Evolutionary conservation across 2,113 vertebrate genomes (phyloP).

Genomic region (Emydura subglobosa): DNA sequence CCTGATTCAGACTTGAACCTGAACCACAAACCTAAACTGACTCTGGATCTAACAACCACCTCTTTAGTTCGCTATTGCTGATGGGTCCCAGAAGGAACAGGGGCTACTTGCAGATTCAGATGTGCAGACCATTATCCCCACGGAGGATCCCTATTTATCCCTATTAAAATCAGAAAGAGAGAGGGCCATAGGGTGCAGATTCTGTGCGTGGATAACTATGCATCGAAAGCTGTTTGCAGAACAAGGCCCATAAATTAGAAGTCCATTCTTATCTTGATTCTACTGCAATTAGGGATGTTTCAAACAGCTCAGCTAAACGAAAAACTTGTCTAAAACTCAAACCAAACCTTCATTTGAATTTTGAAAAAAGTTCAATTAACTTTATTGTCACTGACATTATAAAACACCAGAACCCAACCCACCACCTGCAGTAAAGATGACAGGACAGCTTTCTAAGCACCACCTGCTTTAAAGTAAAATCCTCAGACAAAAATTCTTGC

Average conservation of each 20-base stretch:
- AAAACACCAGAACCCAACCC: not conserved
- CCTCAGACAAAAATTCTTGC: not conserved
- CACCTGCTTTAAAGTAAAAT: not conserved
- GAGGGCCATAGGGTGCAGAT: not conserved
- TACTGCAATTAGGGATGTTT: constrained; percentile 69
- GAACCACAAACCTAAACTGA: not conserved
- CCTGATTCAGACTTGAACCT: not conserved
- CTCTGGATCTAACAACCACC: not conserved
- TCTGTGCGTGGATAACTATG: constrained; percentile 16
- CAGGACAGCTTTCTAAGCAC: not conserved
- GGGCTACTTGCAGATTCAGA: not conserved
- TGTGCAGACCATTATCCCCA: not conserved
- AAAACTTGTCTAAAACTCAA: constrained; percentile 60
- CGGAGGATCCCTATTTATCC: not conserved
- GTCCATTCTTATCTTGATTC: constrained; percentile 65
- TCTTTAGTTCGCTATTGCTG: not conserved
- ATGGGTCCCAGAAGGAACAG: constrained; percentile 1
- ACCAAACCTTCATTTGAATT: constrained; percentile 44
- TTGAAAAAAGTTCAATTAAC: constrained; percentile 31
- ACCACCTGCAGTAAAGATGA: not conserved
- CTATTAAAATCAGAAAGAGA: not conserved
- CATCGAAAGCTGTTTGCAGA: constrained; percentile 69
- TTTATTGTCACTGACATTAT: constrained; percentile 48
- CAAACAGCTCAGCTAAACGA: constrained; percentile 65
- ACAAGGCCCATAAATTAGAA: constrained; percentile 68